Conservation (phyloP, 2,888 invertebrate genomes). For the Mythimna lalbum region DNA sequence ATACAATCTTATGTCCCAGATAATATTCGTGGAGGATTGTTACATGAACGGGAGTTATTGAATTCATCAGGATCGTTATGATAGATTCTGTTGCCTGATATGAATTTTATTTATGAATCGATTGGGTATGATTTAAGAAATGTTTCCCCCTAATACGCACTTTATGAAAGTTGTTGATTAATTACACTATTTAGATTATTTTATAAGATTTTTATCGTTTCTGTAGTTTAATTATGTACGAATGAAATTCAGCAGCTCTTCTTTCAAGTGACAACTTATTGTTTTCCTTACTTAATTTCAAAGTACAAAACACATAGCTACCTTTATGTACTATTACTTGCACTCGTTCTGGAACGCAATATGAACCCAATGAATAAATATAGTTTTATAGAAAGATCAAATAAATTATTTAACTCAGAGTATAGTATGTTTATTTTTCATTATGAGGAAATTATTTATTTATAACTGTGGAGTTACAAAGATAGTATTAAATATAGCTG, state of each 20-base stretch:
- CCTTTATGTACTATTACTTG: conserved; percentile 75
- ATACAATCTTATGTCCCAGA: conserved; percentile 81
- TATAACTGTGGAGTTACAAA: conserved; percentile 75
- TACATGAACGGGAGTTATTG: conserved; percentile 60
- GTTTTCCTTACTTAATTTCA: conserved; percentile 84
- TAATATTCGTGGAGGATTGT: conserved; percentile 69
- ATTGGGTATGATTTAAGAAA: conserved; percentile 68
- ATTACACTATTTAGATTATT: conserved; percentile 79
- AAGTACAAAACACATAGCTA: conserved; percentile 88
- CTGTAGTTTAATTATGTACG: conserved; percentile 82
- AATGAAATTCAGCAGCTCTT: conserved; percentile 85
- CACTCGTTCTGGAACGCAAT: conserved; percentile 79
- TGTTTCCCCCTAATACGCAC: conserved; percentile 74
- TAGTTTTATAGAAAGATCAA: conserved; percentile 82
- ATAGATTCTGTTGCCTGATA: conserved; percentile 69
- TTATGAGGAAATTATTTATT: conserved; percentile 86
- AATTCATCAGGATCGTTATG: conserved; percentile 63
- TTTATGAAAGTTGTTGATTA: conserved; percentile 82
- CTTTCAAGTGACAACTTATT: conserved; percentile 72
- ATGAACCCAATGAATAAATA: conserved; percentile 74
- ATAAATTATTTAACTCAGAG: conserved; percentile 84
- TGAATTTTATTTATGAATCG: conserved; percentile 75
- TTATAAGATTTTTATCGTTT: conserved; percentile 80
- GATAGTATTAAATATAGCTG: conserved; percentile 80
- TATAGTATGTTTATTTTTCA: conserved; percentile 83